These are phyloP conservation scores for Dryobota labecula DNA, from an alignment of 2,888 invertebrate genomes.

Conservation along the genomic window DNA sequence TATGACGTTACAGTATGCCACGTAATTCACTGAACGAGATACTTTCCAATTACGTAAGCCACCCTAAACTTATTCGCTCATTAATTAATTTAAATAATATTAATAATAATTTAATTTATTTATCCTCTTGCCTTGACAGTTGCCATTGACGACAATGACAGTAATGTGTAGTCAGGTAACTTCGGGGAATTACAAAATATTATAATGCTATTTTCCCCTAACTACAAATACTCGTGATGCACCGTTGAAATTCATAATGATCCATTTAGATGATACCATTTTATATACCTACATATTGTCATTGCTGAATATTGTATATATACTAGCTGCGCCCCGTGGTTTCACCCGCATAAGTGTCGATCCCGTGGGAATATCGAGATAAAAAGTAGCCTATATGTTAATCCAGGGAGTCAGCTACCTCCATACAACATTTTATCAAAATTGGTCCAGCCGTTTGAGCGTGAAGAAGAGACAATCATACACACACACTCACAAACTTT, in stretches of 20 bases:
- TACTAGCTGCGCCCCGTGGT: too few relatives aligned
- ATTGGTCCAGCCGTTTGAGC: too few relatives aligned
- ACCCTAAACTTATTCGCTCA: not conserved
- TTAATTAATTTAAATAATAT: not conserved
- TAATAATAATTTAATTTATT: not conserved
- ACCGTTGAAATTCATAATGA: not conserved
- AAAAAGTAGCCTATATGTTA: too few relatives aligned
- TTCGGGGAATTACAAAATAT: slow-evolving; percentile 16
- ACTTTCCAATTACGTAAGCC: not conserved
- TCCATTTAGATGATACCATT: too few relatives aligned
- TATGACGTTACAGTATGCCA: not conserved
- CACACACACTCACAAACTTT: too few relatives aligned
- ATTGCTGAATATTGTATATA: too few relatives aligned
- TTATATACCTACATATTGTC: too few relatives aligned
- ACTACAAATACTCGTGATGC: not conserved
- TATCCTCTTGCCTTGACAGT: not conserved
- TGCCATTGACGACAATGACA: slow-evolving; percentile 12
- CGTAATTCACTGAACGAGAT: not conserved
- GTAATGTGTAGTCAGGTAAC: not conserved
- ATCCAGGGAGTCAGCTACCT: too few relatives aligned
- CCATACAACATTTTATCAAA: too few relatives aligned
- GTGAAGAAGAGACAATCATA: too few relatives aligned
- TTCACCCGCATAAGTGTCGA: too few relatives aligned
- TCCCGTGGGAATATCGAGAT: too few relatives aligned
- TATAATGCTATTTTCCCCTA: not conserved